Evolutionary conservation across 2,797 vertebrate species (phyloP).

Genomic region (Sebastiscus tertius): DNA sequence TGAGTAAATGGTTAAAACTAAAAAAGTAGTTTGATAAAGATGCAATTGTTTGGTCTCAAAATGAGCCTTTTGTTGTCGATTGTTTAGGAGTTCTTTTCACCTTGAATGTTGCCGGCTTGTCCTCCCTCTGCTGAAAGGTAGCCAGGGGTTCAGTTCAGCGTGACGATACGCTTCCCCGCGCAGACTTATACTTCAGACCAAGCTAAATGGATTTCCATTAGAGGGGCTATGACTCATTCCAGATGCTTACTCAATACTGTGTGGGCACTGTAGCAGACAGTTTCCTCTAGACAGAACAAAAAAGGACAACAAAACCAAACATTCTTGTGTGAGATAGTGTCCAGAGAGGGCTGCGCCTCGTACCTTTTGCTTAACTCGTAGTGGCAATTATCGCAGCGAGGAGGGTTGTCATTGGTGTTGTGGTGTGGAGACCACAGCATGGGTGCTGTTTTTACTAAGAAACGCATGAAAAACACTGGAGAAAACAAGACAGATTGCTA

Average conservation of each 20-base stretch:
- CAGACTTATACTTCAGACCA: slow-evolving; percentile 70
- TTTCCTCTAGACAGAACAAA: slow-evolving; percentile 59
- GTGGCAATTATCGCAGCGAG: background rate
- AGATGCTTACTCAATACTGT: slow-evolving; percentile 80
- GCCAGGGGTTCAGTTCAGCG: slow-evolving; percentile 51
- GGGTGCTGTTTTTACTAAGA: background rate
- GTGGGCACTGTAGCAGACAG: slow-evolving; percentile 72
- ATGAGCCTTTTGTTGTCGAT: slow-evolving; percentile 16
- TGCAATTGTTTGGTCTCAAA: background rate
- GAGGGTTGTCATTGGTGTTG: background rate
- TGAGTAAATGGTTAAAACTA: background rate
- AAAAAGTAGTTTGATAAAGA: background rate
- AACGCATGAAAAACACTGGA: background rate
- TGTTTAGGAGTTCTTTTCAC: slow-evolving; percentile 51
- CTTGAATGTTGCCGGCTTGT: slow-evolving; percentile 50
- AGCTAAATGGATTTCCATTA: slow-evolving; percentile 83
- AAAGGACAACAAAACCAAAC: slow-evolving; percentile 55
- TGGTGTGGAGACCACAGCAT: background rate
- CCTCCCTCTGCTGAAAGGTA: slow-evolving; percentile 59
- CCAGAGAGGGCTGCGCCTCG: background rate
- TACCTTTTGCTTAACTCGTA: background rate
- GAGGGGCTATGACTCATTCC: slow-evolving; percentile 78
- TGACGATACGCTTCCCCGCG: slow-evolving; percentile 69
- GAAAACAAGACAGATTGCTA: slow-evolving; percentile 3
- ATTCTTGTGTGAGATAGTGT: slow-evolving; percentile 22